Evolutionary conservation across 1,140 invertebrate genomes (phyloP).

Genomic region (Pseudoatta argentina): DNA sequence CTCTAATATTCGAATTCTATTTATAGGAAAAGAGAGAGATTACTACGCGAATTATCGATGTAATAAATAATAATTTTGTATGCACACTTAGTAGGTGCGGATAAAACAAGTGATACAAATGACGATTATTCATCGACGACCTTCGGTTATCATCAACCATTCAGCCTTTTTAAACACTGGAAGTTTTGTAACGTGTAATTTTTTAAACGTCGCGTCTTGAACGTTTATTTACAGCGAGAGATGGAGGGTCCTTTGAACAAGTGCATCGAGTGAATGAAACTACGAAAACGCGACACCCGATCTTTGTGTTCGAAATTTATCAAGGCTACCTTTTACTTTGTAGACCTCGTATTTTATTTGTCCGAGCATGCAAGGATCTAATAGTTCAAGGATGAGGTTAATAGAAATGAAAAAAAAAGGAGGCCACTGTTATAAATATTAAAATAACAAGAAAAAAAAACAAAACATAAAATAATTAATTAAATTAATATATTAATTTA

Average conservation of each 20-base stretch:
- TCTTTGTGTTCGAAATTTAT: constrained; percentile 50
- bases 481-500: constrained; percentile 11
- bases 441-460: constrained; percentile 4
- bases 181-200: constrained; percentile 38
- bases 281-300: neutral
- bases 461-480: neutral
- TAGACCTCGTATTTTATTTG: constrained; percentile 34
- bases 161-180: neutral
- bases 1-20: neutral
- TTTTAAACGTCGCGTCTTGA: constrained; percentile 31
- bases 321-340: constrained; percentile 46
- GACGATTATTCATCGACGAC: constrained; percentile 29
- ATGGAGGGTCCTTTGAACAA: neutral
- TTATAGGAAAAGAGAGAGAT: neutral
- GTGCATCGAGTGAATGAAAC: constrained; percentile 3
- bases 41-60: neutral
- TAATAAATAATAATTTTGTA: constrained; percentile 14
- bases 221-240: neutral
- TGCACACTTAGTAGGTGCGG: neutral
- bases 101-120: constrained; percentile 24
- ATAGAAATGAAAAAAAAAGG: neutral
- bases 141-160: constrained; percentile 38
- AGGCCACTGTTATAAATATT: neutral
- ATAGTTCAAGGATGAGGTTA: constrained; percentile 43
- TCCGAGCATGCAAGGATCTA: constrained; percentile 4